phyloP scores from a whole-genome alignment of 2,113 vertebrate species.

The Vicugna pacos region DNA sequence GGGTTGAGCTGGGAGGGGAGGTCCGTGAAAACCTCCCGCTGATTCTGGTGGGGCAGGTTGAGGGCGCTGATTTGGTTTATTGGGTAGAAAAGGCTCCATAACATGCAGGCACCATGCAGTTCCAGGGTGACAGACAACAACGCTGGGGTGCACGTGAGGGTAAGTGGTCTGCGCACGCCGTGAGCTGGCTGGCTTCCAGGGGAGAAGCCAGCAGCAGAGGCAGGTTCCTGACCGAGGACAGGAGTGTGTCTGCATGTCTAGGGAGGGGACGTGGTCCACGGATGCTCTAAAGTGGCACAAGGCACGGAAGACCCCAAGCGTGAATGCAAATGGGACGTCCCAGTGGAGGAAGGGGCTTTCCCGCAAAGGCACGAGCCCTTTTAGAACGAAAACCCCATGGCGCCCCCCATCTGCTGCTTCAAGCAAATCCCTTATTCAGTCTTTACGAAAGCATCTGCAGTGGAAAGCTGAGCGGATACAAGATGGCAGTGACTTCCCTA shows the following conservation, averaged over 20 bases:
- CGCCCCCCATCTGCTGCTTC: accelerated
- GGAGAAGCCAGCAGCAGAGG: not conserved
- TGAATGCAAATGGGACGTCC: accelerated
- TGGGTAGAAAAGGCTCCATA: not conserved
- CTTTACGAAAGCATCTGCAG: accelerated
- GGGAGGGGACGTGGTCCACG: accelerated
- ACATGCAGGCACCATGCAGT: not conserved
- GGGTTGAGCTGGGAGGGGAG: too few species aligned
- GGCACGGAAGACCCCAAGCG: not conserved
- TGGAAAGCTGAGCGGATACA: not conserved
- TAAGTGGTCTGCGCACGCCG: too few species aligned
- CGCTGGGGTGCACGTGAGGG: not conserved
- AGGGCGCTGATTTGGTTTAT: not conserved
- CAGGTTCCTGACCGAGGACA: accelerated
- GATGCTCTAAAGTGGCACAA: accelerated
- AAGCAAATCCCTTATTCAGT: not conserved
- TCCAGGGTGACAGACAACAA: not conserved
- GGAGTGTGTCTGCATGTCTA: accelerated
- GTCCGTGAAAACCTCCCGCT: too few species aligned
- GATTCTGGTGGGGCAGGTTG: too few species aligned
- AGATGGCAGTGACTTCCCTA: accelerated
- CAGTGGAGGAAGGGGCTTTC: too few species aligned
- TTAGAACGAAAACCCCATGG: accelerated
- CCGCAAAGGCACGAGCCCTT: too few species aligned
- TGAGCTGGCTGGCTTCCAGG: too few species aligned